Percentiles rank a stretch among this genome's conserved stretches.
phyloP scores from a whole-genome alignment of 1,140 invertebrate genomes.

The Neodiprion pinetum region DNA sequence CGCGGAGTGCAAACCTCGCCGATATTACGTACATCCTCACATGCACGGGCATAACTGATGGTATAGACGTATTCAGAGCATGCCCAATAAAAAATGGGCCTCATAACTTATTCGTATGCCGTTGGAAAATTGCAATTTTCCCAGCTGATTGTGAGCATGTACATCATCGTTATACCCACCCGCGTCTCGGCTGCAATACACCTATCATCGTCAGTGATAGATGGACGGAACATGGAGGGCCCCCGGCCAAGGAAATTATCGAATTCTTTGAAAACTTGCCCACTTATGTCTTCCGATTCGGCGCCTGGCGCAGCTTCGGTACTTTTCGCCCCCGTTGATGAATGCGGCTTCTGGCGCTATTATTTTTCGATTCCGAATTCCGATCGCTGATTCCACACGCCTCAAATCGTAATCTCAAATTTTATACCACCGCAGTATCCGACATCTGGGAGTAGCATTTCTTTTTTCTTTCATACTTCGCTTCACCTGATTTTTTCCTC shows the following conservation, averaged over 20 bases:
- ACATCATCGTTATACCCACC: no score
- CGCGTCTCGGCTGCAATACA: no score
- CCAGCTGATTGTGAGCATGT: neutral
- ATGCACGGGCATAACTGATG: no score
- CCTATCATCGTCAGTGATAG: no score
- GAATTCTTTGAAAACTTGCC: neutral
- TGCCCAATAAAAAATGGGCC: no score
- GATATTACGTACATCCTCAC: no score
- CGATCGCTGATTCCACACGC: neutral
- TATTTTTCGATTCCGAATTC: neutral
- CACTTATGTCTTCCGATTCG: neutral
- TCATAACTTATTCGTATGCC: neutral
- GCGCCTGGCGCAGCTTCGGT: slow-evolving; percentile 1
- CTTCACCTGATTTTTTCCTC: neutral
- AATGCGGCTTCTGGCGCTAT: neutral
- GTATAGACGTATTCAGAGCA: no score
- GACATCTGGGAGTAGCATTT: neutral
- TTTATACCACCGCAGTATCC: neutral
- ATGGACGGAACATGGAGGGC: neutral
- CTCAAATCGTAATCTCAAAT: neutral
- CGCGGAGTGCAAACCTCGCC: neutral
- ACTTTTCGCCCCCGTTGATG: neutral
- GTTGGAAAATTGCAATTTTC: neutral
- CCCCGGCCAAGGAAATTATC: neutral
- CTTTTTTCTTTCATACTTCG: no score